Conservation (phyloP, 2,888 invertebrate genomes). For the Leucophora obtusa region DNA sequence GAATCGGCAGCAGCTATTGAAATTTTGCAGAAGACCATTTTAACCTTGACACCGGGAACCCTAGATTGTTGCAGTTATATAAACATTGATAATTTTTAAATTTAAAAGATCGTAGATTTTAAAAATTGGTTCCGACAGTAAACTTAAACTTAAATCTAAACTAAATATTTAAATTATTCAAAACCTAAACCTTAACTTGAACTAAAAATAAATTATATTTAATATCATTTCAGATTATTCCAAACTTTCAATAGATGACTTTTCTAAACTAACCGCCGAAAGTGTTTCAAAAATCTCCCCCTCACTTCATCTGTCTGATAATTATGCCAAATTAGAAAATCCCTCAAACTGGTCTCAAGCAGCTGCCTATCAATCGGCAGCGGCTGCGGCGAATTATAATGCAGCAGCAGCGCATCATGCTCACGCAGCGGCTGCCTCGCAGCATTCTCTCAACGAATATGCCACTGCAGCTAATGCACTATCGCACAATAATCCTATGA, state of each 20-base stretch:
- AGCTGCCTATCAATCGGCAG: slow-evolving; percentile 76
- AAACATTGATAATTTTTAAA: too few species aligned
- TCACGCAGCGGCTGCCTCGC: slow-evolving; percentile 66
- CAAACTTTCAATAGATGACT: slow-evolving; percentile 79
- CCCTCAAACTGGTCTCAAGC: slow-evolving; percentile 77
- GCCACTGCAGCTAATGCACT: slow-evolving; percentile 69
- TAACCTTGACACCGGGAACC: too few species aligned
- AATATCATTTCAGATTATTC: slow-evolving; percentile 79
- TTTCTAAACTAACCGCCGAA: slow-evolving; percentile 79
- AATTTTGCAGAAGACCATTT: too few species aligned
- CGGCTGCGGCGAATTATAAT: slow-evolving; percentile 76
- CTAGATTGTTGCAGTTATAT: too few species aligned
- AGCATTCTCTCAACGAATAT: slow-evolving; percentile 74
- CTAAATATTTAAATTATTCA: too few species aligned
- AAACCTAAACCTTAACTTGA: too few species aligned
- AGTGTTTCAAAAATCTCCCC: slow-evolving; percentile 78
- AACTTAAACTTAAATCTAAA: too few species aligned
- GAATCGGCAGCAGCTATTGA: too few species aligned
- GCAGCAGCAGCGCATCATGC: slow-evolving; percentile 70
- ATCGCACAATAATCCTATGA: slow-evolving; percentile 71
- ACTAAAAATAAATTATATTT: neutral
- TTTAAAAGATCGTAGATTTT: too few species aligned
- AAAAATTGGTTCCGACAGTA: too few species aligned
- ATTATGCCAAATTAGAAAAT: slow-evolving; percentile 76
- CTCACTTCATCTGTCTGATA: slow-evolving; percentile 75